Percentiles rank a stretch among this genome's conserved stretches.
Conservation (phyloP, 2,797 vertebrate genomes). For the Micromesistius poutassou region DNA sequence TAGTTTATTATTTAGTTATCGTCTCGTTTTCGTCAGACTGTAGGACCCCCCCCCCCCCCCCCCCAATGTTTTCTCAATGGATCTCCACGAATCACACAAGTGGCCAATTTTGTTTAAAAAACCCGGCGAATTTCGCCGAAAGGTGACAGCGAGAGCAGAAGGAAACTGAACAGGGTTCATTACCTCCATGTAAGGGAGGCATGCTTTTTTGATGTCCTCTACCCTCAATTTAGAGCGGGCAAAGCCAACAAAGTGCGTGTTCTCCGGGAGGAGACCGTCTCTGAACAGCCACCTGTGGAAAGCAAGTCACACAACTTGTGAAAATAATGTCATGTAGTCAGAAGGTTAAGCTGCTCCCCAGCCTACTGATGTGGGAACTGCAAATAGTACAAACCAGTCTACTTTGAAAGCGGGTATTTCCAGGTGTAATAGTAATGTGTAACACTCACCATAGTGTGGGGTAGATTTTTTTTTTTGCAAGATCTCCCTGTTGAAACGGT, state of each 20-base stretch:
- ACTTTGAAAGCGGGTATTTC: background rate
- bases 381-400: background rate
- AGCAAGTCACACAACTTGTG: background rate
- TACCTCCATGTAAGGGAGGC: constrained; percentile 84
- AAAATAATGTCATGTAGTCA: background rate
- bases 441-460: constrained; percentile 81
- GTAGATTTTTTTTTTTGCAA: constrained; percentile 87
- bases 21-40: too few relatives aligned
- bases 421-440: background rate
- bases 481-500: constrained; percentile 73
- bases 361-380: background rate
- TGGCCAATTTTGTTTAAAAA: too few relatives aligned
- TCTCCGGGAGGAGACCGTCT: constrained; percentile 82
- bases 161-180: background rate
- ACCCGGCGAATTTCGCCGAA: too few relatives aligned
- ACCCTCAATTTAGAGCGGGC: constrained; percentile 82
- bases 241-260: constrained; percentile 84
- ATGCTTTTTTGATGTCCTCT: constrained; percentile 76
- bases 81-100: too few relatives aligned
- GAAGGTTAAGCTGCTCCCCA: background rate
- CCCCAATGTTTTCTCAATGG: too few relatives aligned
- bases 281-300: constrained; percentile 84
- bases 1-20: too few relatives aligned
- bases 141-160: too few relatives aligned
- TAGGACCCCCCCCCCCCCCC: too few relatives aligned